Evolutionary conservation across 2,797 vertebrate genomes (phyloP), one percentile per base, ranked within the genome.

Genomic region (Lophotriccus pileatus): DNA sequence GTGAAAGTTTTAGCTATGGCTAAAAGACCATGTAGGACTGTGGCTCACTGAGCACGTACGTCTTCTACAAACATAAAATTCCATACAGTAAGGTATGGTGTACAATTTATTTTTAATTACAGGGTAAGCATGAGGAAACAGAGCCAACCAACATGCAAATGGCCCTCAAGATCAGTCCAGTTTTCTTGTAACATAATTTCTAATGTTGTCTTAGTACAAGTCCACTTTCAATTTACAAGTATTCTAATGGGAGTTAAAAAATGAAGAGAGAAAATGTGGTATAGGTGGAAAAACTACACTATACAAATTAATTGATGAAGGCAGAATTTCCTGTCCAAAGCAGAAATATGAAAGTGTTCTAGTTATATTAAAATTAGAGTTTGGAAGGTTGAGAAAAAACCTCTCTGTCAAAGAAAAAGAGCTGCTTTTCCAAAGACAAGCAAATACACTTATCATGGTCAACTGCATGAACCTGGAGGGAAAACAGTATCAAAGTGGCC

Each of bases 211-310:
- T 86, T 83, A 84, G 89, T 88, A 95, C 69, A 94, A 96, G 84
- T 95, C 96, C 84, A 79, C 95, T 97, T 89, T 97, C 93, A 87
- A 56, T 94, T 95, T 95, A 53, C 41, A 72, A 92, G 66, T 84
- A 53, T 72, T 91, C 74, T 67, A 95, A 76, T 2, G 39, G 84
- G 60, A 90, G 50, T 23, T 43, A 80, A 73, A 80, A 80, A 90
- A 82, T 41, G 11, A 89, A 95, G 27, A 93, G 77, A 88, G n/a
- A 90, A 94, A 95, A 95, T 49, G 69, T 93, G 67, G 80, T 96
- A 63, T 80, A 95, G 76, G 85, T 83, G 60, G 66, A 96, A 93
- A 90, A 86, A 56, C 25, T 94, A 91, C 14, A n/a, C 60, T 89
- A 24, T 75, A 87, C 87, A 93, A 86, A 89, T 94, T 68, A 96